phyloP scores from a whole-genome alignment of 2,888 invertebrate species.

The Julus scanicus region DNA sequence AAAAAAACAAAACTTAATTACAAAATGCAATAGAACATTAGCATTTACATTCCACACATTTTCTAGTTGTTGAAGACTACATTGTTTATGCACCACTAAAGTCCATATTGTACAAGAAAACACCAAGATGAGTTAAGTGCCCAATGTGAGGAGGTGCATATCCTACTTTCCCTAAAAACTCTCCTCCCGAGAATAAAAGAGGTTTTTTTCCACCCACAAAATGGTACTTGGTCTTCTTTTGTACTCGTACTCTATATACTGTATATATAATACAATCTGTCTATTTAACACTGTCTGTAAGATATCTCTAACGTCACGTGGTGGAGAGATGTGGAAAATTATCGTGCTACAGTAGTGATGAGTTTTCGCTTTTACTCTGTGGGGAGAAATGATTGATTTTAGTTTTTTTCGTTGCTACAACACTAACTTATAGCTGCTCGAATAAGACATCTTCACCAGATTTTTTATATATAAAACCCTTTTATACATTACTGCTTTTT shows the following conservation, averaged over 20 bases:
- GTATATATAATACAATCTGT: background rate
- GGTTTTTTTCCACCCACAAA: background rate
- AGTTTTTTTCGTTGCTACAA: background rate
- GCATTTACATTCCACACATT: no score
- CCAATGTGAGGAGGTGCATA: background rate
- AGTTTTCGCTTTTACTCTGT: background rate
- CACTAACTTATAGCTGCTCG: slow-evolving; percentile 19
- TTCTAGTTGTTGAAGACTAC: no score
- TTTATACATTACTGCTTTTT: slow-evolving; percentile 3
- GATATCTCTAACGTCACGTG: background rate
- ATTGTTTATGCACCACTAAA: no score
- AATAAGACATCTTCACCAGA: slow-evolving; percentile 22
- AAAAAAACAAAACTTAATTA: no score
- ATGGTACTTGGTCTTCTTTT: slow-evolving; percentile 45
- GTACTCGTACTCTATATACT: background rate
- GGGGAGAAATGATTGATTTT: slow-evolving; percentile 47
- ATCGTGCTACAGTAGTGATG: background rate
- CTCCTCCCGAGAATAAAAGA: background rate
- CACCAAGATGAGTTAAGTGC: background rate
- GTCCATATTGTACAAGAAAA: no score
- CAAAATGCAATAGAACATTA: no score
- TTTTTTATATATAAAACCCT: background rate
- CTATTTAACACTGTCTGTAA: slow-evolving; percentile 42
- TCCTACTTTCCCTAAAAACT: background rate
- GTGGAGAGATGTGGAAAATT: background rate